These are phyloP conservation scores for Drosophila sechellia DNA, from an alignment of 1,140 invertebrate genomes.

Conservation along the genomic window DNA sequence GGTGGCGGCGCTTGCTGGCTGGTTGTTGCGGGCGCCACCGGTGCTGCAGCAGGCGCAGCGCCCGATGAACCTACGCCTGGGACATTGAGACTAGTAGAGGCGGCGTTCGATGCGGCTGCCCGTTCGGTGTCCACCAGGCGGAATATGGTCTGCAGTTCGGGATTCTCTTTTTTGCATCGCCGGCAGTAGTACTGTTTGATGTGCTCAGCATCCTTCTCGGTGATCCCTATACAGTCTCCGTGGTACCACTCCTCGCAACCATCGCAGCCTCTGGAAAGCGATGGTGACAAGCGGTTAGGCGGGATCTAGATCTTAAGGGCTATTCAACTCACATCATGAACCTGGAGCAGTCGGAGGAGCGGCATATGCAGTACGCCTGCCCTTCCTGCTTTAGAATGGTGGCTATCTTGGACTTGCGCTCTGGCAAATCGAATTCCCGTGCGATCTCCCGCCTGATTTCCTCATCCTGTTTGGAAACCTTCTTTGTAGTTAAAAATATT, in stretches of 20 bases:
- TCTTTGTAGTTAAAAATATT: background rate
- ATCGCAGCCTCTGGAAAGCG: slow-evolving; percentile 92
- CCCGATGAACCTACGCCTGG: slow-evolving; percentile 49
- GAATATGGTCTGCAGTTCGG: slow-evolving; percentile 91
- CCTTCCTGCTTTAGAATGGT: slow-evolving; percentile 94
- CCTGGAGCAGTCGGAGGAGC: slow-evolving; percentile 94
- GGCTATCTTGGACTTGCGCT: slow-evolving; percentile 95
- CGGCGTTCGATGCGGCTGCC: slow-evolving; percentile 41
- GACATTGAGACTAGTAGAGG: slow-evolving; percentile 41
- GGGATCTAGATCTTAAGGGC: too few species aligned
- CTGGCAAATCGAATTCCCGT: slow-evolving; percentile 94
- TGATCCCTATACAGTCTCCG: slow-evolving; percentile 98
- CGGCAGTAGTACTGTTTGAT: slow-evolving; percentile 98
- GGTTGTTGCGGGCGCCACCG: background rate
- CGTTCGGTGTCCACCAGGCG: slow-evolving; percentile 70
- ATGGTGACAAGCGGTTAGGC: background rate
- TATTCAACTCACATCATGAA: slow-evolving; percentile 95
- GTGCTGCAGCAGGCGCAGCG: background rate
- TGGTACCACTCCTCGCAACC: slow-evolving; percentile 99
- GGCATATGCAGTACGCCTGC: slow-evolving; percentile 97
- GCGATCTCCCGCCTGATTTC: slow-evolving; percentile 96
- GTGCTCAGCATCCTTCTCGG: slow-evolving; percentile 95
- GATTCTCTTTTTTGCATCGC: slow-evolving; percentile 92
- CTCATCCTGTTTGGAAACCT: slow-evolving; percentile 88
- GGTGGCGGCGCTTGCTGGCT: slow-evolving; percentile 2